phyloP scores from a whole-genome alignment of 35 echinoderm and acorn worm species.

The Ophioderma brevispina region DNA sequence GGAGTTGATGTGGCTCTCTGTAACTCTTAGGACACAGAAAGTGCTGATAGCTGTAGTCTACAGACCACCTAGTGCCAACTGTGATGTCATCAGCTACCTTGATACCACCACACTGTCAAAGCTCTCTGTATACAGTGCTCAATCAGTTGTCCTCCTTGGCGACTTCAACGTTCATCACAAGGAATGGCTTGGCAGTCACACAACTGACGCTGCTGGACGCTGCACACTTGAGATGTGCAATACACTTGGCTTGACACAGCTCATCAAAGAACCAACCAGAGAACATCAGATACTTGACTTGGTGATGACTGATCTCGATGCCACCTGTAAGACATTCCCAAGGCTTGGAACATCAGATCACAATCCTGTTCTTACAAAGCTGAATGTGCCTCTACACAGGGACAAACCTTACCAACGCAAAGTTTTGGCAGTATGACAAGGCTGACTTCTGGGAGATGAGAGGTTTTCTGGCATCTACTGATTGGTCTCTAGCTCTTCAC shows the following conservation, averaged over 20 bases:
- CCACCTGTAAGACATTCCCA: constrained; percentile 7
- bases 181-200: constrained; percentile 67
- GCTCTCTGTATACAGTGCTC: constrained; percentile 35
- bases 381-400: too few relatives aligned
- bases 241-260: constrained; percentile 37
- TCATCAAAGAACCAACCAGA: constrained; percentile 62
- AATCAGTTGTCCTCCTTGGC: constrained; percentile 55
- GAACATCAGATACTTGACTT: constrained; percentile 70
- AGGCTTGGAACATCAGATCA: constrained; percentile 63
- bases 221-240: constrained; percentile 49
- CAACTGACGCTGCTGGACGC: constrained; percentile 55
- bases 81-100: constrained; percentile 62
- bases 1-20: constrained; percentile 56
- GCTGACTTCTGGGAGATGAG: not conserved
- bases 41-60: constrained; percentile 54
- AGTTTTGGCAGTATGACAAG: constrained; percentile 37
- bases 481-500: too few relatives aligned
- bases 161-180: constrained; percentile 75
- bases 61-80: constrained; percentile 61
- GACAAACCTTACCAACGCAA: constrained; percentile 53
- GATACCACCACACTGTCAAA: constrained; percentile 41
- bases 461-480: too few relatives aligned
- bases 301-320: constrained; percentile 49
- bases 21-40: constrained; percentile 46
- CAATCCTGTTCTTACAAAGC: constrained; percentile 32